Conservation (phyloP, 2,888 invertebrate genomes). For the Halictus quadricinctus region DNA sequence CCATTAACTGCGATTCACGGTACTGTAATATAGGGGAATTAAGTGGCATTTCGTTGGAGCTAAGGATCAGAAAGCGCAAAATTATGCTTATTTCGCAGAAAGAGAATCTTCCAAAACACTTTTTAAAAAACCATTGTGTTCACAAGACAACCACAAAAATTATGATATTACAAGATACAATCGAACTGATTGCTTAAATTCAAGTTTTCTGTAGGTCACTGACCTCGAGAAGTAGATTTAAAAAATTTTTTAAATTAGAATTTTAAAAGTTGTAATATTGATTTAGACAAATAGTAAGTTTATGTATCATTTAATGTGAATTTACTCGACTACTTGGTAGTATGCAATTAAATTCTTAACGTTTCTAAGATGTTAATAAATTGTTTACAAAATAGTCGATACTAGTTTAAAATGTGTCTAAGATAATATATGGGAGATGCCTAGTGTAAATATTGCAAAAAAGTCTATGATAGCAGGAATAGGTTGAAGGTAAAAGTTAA, state of each 20-base stretch:
- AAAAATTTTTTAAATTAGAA: neutral
- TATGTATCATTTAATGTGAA: neutral
- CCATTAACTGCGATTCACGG: conserved; percentile 41
- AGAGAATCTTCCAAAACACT: neutral
- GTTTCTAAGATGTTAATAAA: neutral
- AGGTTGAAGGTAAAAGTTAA: conserved; percentile 13
- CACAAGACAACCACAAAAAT: neutral
- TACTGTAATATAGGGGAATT: conserved; percentile 32
- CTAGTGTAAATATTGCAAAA: neutral
- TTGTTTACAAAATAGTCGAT: neutral
- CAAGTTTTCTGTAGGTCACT: neutral
- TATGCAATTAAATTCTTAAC: neutral
- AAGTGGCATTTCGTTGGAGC: neutral
- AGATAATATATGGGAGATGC: neutral
- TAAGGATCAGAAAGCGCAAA: neutral
- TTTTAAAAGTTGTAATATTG: neutral
- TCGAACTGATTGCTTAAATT: neutral
- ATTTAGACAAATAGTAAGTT: neutral
- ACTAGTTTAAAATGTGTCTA: neutral
- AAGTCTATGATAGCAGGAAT: neutral
- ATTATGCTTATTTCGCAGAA: neutral
- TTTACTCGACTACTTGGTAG: neutral
- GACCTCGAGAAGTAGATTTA: neutral
- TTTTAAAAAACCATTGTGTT: neutral
- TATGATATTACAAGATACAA: neutral